These are phyloP conservation scores for Stercorarius parasiticus DNA, from an alignment of 2,113 vertebrate species.

Conservation along the genomic window DNA sequence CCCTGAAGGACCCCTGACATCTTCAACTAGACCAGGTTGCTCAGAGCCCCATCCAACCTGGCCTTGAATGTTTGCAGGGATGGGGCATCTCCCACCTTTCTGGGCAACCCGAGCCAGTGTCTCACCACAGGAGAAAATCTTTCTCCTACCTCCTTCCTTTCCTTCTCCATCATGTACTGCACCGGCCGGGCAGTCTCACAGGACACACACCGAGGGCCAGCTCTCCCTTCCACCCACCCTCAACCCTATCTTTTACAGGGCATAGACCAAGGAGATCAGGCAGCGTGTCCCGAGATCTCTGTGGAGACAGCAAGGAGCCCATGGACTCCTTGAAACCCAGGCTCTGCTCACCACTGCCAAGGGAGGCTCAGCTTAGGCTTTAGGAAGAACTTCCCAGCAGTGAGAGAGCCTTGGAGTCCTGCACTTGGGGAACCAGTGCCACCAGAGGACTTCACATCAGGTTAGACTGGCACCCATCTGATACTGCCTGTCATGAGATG, in stretches of 20 bases:
- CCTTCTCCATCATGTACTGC: conserved; percentile 76
- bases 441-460: not conserved
- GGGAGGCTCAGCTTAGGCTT: not conserved
- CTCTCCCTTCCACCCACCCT: conserved; percentile 76
- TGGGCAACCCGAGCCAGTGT: not conserved
- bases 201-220: conserved; percentile 75
- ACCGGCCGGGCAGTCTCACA: conserved; percentile 61
- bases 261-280: conserved; percentile 78
- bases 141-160: conserved; percentile 62
- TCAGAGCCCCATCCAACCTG: not conserved
- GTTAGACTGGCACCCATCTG: not conserved
- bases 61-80: fast-evolving
- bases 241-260: conserved; percentile 80
- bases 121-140: not conserved
- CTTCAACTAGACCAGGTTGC: not conserved
- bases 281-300: not conserved
- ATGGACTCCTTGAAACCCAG: not conserved
- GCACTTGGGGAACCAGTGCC: not conserved
- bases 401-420: not conserved
- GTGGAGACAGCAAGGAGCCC: not conserved
- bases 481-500: not conserved
- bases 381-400: not conserved
- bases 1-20: too few relatives aligned
- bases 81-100: not conserved
- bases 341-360: not conserved